Percentiles rank a stretch among this genome's conserved stretches.
Conservation (phyloP, 1,140 invertebrate species). For the Medauroidea extradentata region DNA sequence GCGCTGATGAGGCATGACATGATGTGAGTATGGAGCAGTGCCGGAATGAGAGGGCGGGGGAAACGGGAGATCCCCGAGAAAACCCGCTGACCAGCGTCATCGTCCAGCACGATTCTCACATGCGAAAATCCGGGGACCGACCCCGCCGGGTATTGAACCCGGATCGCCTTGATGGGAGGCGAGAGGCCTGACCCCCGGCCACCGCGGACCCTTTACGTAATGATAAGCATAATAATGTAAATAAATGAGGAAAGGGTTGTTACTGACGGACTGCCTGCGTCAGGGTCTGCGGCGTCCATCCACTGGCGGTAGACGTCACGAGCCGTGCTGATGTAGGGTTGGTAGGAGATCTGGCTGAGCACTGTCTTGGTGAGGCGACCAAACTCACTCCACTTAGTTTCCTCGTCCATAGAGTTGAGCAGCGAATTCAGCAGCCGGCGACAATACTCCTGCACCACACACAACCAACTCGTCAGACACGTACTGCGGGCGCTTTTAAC, state of each 20-base stretch:
- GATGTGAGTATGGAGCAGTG: too few relatives aligned
- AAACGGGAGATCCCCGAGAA: too few relatives aligned
- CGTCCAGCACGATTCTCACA: too few relatives aligned
- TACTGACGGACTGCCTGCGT: slow-evolving; percentile 68
- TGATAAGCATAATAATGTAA: neutral
- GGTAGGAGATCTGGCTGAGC: slow-evolving; percentile 65
- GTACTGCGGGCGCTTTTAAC: too few relatives aligned
- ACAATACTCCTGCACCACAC: slow-evolving; percentile 53
- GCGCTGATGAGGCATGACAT: too few relatives aligned
- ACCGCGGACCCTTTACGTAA: too few relatives aligned
- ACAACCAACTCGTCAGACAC: too few relatives aligned
- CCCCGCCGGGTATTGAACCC: neutral
- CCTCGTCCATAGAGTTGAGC: slow-evolving; percentile 56
- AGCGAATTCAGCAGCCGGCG: slow-evolving; percentile 57
- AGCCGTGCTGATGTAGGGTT: slow-evolving; percentile 63
- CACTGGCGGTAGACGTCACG: slow-evolving; percentile 60
- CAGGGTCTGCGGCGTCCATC: slow-evolving; percentile 59
- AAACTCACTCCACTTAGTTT: slow-evolving; percentile 18
- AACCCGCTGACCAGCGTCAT: too few relatives aligned
- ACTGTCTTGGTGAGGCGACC: slow-evolving; percentile 53
- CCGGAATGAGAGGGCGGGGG: too few relatives aligned
- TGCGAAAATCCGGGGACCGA: too few relatives aligned
- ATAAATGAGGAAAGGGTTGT: neutral
- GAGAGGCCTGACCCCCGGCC: neutral
- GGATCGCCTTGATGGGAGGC: too few relatives aligned